Percentiles rank a stretch among this genome's conserved stretches.
phyloP scores from a whole-genome alignment of 2,888 invertebrate species.

The Drosophila nr. perissopoda region DNA sequence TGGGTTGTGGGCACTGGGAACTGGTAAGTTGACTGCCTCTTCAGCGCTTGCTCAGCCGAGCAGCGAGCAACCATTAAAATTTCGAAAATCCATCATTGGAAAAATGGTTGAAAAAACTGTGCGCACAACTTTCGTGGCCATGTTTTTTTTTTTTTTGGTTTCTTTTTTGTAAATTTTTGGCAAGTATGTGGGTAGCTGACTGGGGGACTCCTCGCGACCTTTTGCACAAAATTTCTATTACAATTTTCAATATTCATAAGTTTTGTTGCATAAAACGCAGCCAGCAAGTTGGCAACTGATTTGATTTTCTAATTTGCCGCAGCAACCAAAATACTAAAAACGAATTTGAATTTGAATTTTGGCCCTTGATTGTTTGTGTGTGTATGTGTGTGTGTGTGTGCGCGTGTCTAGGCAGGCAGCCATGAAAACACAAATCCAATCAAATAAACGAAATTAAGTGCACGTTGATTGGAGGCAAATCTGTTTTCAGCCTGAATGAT shows the following conservation, averaged over 20 bases:
- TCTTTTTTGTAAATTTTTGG: conserved; percentile 40
- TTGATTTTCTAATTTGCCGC: conserved; percentile 75
- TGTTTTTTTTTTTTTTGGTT: conserved; percentile 56
- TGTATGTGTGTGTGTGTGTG: conserved; percentile 17
- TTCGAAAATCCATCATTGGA: conserved; percentile 84
- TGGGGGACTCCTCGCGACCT: conserved; percentile 16
- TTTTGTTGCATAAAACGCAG: conserved; percentile 55
- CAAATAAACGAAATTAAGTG: conserved; percentile 81
- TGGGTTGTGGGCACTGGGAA: conserved; percentile 23
- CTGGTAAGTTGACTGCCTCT: conserved; percentile 51
- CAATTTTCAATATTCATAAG: conserved; percentile 79
- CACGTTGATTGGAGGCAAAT: conserved; percentile 81
- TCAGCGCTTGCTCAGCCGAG: conserved; percentile 82
- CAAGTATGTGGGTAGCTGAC: conserved; percentile 27
- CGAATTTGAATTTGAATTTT: conserved; percentile 65
- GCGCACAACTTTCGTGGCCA: conserved; percentile 75
- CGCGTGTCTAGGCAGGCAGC: conserved; percentile 59
- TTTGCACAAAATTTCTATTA: conserved; percentile 68
- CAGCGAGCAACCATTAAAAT: conserved; percentile 84
- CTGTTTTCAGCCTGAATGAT: conserved; percentile 81
- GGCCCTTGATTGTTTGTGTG: conserved; percentile 12
- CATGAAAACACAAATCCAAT: conserved; percentile 81
- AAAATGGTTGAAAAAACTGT: conserved; percentile 76
- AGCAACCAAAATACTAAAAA: conserved; percentile 50
- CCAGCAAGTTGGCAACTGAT: conserved; percentile 62